Base-by-base conservation (phyloP, 2,113 vertebrate species). In the Malaclemys terrapin region DNA sequence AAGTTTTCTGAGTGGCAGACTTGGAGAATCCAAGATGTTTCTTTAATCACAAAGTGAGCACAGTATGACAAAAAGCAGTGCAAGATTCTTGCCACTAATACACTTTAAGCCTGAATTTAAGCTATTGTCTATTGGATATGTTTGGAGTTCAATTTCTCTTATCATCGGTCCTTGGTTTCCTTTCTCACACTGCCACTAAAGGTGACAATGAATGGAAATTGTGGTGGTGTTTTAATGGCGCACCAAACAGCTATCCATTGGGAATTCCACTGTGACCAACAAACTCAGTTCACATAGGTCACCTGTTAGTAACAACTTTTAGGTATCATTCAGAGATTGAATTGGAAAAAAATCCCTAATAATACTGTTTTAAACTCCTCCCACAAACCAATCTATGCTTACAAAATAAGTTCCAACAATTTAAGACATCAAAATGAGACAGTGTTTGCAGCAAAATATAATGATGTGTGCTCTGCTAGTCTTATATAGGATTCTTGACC, bases 401-500 rank as follows among this genome's bases (percentile, higher is more conserved):
- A 81, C 11, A 50, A 62, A 72, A 49, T 4, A 83, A 49, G 38
- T 8, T 29, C 87, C 14, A 52, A 7, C 7, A 85, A 0, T 45
- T 78, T 83, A 54, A 92, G 45, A 50, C 22, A 88, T 45, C 42
- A 76, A 14, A 47, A 76, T 76, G 22, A 76, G 12, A 45, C 38
- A 45, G 5, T 27, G 5, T 6, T 76, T 5, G 5, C 10, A 45
- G 72, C 3, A 69, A 20, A 69, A 69, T 20, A 20, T 17, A n/a
- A 20, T 20, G 35, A 69, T 38, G 35, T 57, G 31, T 56, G 35
- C 10, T 83, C 13, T 45, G 53, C 25, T 57, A 35, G 4, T 4
- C 3, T 95, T 45, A 45, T 79, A 31, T 57, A 49, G 53, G 87
- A 89, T 91, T 87, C 90, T 75, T 89, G 10, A 14, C 83, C 54